A percentile compares a stretch with the other conserved stretches of the same genome.
phyloP scores from a whole-genome alignment of 1,140 invertebrate species.

The Ericerus pela region DNA sequence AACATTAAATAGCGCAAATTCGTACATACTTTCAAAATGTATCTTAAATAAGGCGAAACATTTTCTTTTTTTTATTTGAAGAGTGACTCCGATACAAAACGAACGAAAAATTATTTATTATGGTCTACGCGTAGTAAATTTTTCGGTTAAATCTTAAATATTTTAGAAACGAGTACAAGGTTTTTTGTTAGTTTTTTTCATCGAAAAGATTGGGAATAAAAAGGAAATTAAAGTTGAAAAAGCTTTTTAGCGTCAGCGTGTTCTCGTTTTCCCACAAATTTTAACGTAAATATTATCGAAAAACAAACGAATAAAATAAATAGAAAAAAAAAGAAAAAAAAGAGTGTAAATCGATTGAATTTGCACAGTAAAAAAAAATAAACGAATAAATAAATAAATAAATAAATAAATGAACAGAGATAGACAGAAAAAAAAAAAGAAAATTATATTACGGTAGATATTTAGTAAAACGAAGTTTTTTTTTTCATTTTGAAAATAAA shows the following conservation, averaged over 20 bases:
- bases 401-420: too few species aligned
- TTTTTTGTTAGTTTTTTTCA: too few species aligned
- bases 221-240: too few species aligned
- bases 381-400: neutral
- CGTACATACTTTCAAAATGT: neutral
- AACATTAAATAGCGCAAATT: slow-evolving; percentile 10
- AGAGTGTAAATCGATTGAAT: neutral
- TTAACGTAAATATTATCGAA: too few species aligned
- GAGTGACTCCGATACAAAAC: neutral
- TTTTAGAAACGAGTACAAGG: too few species aligned
- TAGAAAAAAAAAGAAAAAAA: neutral
- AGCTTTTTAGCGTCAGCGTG: too few species aligned
- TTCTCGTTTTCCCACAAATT: too few species aligned
- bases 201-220: too few species aligned
- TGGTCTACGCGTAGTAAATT: too few species aligned
- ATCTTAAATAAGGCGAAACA: slow-evolving; percentile 6
- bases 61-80: slow-evolving; percentile 4
- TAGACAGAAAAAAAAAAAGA: too few species aligned
- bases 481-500: neutral
- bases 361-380: neutral
- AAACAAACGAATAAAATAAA: slow-evolving; percentile 7
- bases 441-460: too few species aligned
- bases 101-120: slow-evolving; percentile 2
- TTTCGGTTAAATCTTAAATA: too few species aligned
- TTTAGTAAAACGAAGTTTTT: neutral